Conservation (phyloP, 2,113 vertebrate genomes). For the Scolopax mira region DNA sequence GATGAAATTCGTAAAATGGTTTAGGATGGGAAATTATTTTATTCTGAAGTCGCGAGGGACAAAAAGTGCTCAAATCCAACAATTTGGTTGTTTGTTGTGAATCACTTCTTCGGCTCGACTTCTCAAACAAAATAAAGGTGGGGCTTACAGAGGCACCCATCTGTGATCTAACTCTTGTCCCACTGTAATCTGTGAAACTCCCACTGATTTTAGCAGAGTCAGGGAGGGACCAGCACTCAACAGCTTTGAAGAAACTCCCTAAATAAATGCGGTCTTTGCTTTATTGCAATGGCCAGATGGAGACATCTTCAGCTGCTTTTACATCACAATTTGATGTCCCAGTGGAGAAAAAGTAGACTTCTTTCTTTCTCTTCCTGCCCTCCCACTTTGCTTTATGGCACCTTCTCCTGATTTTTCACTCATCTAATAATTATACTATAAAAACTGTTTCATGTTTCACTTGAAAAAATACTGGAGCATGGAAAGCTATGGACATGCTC, state of each 20-base stretch:
- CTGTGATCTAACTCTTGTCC: constrained; percentile 17
- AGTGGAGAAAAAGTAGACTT: neutral
- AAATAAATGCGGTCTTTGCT: neutral
- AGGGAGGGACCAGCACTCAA: neutral
- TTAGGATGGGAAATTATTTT: neutral
- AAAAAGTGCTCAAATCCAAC: neutral
- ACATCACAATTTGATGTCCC: neutral
- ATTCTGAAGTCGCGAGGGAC: neutral
- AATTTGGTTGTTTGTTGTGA: neutral
- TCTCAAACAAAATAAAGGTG: constrained; percentile 10
- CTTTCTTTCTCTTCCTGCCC: neutral
- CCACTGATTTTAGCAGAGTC: neutral
- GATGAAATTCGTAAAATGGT: neutral
- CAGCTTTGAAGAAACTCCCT: neutral
- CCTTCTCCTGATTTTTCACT: neutral
- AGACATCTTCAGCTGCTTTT: neutral
- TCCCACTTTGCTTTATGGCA: neutral
- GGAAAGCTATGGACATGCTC: neutral
- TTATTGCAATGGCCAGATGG: neutral
- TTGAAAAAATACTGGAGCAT: neutral
- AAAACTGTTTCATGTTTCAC: neutral
- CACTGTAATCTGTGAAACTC: neutral
- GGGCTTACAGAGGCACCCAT: constrained; percentile 15
- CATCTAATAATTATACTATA: neutral
- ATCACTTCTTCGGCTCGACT: neutral